Evolutionary conservation across 2,113 vertebrate species (phyloP), one percentile per base, ranked within the genome.

Genomic region (Sylvietta virens): DNA sequence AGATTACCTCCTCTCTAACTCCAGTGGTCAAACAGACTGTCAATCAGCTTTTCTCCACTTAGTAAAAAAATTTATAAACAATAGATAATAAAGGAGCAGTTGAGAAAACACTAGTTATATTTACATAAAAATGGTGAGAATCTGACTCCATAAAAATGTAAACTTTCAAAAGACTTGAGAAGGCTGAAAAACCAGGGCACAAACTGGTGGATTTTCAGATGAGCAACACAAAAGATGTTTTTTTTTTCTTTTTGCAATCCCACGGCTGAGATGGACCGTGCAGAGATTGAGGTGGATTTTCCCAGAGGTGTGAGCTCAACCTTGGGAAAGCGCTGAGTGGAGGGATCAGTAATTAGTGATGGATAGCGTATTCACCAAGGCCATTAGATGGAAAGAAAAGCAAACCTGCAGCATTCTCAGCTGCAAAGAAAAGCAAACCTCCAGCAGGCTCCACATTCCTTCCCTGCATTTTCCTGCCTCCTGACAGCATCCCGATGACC

Each of bases 301-400:
- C 92, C 88, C 95, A 80, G 74, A 95, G 90, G 90, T 81, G 93
- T 8, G 10, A 96, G 48, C 90, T 93, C 92, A 96, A 19, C 85
- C 80, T 95, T 72, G 86, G 72, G 89, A 95, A 96, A 97, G 86
- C 44, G 91, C 96, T 95, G 94, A 95, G 88, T 74, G 65, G 21
- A 65, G 78, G 83, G 47, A 45, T 81, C 83, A 60, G 86, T 58
- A 97, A 95, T 96, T 90, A 96, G 83, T 97, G 96, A 97, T 96
- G 94, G 91, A 97, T 95, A 58, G 76, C 27, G 4, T 26, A 56
- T 86, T 90, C 96, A 70, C 83, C 72, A 11, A 67, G 61, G n/a
- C 72, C 96, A 89, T 95, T 96, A 95, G 80, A 84, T 72, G 77
- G 89, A 92, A 95, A 96, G 89, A 91, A 97, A 95, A 97, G 95